A percentile compares a stretch with the other conserved stretches of the same genome.
phyloP scores from a whole-genome alignment of 2,797 vertebrate species.

The Salarias fasciatus region DNA sequence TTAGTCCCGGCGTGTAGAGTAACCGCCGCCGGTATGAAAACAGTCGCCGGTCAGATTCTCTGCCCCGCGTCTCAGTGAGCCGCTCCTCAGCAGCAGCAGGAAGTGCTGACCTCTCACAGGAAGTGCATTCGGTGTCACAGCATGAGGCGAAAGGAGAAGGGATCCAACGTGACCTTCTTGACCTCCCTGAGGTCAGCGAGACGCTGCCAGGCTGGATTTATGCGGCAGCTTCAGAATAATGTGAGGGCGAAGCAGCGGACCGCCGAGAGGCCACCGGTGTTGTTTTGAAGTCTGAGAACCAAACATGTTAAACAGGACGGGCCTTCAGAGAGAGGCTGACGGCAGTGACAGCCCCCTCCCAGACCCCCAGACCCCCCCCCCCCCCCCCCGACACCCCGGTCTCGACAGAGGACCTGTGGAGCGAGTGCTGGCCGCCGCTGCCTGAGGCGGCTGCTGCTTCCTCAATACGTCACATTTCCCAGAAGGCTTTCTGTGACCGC shows the following conservation, averaged over 20 bases:
- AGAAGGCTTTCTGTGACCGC: constrained; percentile 43
- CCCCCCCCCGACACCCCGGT: constrained; percentile 29
- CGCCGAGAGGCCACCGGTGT: constrained; percentile 70
- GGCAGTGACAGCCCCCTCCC: constrained; percentile 35
- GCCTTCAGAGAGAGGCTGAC: constrained; percentile 49
- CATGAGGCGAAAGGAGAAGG: constrained; percentile 40
- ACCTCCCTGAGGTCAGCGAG: constrained; percentile 46
- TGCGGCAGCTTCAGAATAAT: no score
- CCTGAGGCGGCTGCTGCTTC: constrained; percentile 38
- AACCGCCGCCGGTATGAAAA: constrained; percentile 11
- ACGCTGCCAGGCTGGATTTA: no score
- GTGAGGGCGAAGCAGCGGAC: constrained; percentile 59
- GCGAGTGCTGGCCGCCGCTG: constrained; percentile 20
- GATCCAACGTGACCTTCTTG: constrained; percentile 60
- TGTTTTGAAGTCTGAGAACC: constrained; percentile 70
- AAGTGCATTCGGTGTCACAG: constrained; percentile 42
- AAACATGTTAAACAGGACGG: constrained; percentile 72
- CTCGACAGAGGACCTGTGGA: constrained; percentile 49
- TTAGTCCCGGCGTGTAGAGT: constrained; percentile 10
- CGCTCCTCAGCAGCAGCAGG: background rate
- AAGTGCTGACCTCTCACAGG: constrained; percentile 23
- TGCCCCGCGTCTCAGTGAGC: background rate
- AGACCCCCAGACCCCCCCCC: no score
- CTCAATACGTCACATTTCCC: constrained; percentile 19
- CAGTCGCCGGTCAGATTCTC: constrained; percentile 3